Evolutionary conservation across 2,888 invertebrate genomes (phyloP).

Genomic region (Allacma fusca): DNA sequence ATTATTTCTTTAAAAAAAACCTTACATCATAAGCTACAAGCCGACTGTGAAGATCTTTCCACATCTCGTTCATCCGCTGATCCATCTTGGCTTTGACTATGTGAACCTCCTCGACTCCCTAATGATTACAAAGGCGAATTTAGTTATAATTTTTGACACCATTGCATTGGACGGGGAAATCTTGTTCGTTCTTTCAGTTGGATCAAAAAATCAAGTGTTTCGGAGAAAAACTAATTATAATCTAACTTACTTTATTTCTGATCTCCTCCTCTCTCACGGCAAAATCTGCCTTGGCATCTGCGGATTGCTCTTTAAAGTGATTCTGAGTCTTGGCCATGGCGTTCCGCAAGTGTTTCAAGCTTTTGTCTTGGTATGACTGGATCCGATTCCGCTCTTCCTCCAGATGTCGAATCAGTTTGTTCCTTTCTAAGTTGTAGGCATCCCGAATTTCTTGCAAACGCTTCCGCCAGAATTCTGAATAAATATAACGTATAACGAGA

Average conservation of each 20-base stretch:
- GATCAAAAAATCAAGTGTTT: too few relatives aligned
- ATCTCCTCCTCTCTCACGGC: constrained; percentile 57
- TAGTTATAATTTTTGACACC: too few relatives aligned
- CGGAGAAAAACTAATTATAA: too few relatives aligned
- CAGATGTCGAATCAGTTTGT: constrained; percentile 45
- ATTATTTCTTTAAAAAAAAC: too few relatives aligned
- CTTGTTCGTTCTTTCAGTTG: too few relatives aligned
- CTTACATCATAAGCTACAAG: constrained; percentile 57
- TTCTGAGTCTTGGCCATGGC: constrained; percentile 50
- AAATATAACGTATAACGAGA: too few relatives aligned
- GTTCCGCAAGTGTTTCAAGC: constrained; percentile 51
- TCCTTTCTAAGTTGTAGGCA: constrained; percentile 49
- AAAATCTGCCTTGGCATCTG: constrained; percentile 54
- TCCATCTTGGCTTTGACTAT: constrained; percentile 49
- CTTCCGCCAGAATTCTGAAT: constrained; percentile 57
- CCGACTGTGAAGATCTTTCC: constrained; percentile 47
- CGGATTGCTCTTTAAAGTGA: constrained; percentile 51
- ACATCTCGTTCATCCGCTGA: constrained; percentile 50
- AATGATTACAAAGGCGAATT: background rate
- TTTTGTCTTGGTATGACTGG: constrained; percentile 54
- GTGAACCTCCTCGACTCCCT: constrained; percentile 58
- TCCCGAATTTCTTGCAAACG: constrained; percentile 53
- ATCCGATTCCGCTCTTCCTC: constrained; percentile 55
- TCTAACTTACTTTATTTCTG: constrained; percentile 58
- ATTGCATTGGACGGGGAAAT: too few relatives aligned